Evolutionary conservation across 2,888 invertebrate species (phyloP).

Genomic region (Ophion ventricosus): DNA sequence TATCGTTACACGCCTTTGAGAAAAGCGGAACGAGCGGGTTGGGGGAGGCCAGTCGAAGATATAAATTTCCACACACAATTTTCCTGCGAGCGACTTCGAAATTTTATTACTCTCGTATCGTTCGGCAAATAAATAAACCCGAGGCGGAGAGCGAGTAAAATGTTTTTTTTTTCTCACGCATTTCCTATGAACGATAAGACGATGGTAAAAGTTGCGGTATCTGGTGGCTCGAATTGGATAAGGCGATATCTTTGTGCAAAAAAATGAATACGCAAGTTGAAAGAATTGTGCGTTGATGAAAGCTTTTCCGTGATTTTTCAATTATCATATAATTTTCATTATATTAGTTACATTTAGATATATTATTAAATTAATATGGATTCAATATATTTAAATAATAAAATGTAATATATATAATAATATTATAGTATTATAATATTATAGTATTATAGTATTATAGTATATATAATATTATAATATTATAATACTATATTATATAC

Average conservation of each 20-base stretch:
- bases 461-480: no score
- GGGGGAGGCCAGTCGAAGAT: neutral
- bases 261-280: neutral
- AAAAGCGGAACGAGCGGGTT: neutral
- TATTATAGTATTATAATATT: no score
- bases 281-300: neutral
- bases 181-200: neutral
- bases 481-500: no score
- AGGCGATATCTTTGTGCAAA: neutral
- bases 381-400: neutral
- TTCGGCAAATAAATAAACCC: neutral
- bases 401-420: neutral
- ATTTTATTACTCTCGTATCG: neutral
- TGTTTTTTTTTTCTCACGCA: neutral
- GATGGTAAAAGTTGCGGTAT: neutral
- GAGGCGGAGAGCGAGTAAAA: neutral
- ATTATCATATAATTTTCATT: neutral
- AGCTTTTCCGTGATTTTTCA: neutral
- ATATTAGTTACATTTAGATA: neutral
- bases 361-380: no score
- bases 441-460: no score
- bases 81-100: neutral
- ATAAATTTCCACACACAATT: slow-evolving; percentile 18
- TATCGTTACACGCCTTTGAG: slow-evolving; percentile 21
- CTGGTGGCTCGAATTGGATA: neutral